phyloP scores from a whole-genome alignment of 2,113 vertebrate species.

The Chinchilla lanigera region DNA sequence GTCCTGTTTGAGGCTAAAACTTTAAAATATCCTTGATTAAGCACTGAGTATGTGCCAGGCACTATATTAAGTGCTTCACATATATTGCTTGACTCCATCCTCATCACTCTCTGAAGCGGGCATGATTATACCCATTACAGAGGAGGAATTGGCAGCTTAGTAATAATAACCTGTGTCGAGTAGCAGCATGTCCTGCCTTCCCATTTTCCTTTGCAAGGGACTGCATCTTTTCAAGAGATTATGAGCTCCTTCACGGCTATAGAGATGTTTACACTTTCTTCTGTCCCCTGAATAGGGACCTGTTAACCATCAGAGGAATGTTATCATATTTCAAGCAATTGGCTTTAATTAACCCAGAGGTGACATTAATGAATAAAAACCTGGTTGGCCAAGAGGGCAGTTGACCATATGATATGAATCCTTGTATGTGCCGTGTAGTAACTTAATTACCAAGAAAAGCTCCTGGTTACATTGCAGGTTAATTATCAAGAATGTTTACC shows the following conservation, averaged over 20 bases:
- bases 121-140: neutral
- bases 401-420: fast-evolving
- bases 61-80: neutral
- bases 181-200: fast-evolving
- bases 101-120: neutral
- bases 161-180: neutral
- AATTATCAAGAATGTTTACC: neutral
- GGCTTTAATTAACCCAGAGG: neutral
- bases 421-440: neutral
- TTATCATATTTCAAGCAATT: too few species aligned
- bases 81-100: neutral
- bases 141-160: neutral
- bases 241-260: neutral
- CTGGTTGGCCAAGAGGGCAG: fast-evolving
- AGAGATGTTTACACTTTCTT: neutral
- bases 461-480: neutral
- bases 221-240: too few species aligned
- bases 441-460: neutral
- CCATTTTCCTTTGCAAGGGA: neutral
- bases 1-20: neutral
- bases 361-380: neutral
- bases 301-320: neutral
- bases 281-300: neutral
- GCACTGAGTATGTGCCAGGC: neutral
- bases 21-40: neutral